Evolutionary conservation across 2,797 vertebrate species (phyloP).

Genomic region (Cossypha caffra): DNA sequence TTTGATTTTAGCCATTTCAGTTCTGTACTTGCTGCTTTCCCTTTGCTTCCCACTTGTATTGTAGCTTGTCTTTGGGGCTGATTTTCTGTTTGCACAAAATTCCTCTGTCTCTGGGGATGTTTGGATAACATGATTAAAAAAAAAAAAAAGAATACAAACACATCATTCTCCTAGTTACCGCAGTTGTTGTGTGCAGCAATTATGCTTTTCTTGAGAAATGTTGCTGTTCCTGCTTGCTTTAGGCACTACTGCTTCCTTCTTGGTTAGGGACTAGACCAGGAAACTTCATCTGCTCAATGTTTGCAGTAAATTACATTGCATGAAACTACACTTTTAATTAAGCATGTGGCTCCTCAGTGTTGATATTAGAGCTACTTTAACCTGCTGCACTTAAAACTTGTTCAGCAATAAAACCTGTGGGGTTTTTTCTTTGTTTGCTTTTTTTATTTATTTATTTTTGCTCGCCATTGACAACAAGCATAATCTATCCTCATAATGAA

Average conservation of each 20-base stretch:
- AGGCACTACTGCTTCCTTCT: background rate
- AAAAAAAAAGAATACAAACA: background rate
- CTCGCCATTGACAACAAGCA: background rate
- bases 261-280: background rate
- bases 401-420: background rate
- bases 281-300: background rate
- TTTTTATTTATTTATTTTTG: background rate
- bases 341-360: background rate
- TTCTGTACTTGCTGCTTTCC: background rate
- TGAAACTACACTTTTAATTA: background rate
- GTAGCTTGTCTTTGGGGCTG: rapidly evolving
- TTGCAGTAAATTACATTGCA: background rate
- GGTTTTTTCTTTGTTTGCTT: background rate
- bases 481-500: background rate
- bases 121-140: background rate
- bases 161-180: background rate
- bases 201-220: background rate
- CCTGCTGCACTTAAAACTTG: background rate
- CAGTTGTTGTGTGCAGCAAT: background rate
- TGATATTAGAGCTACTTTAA: background rate
- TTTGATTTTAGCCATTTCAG: background rate
- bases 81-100: background rate
- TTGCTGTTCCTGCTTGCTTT: background rate
- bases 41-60: background rate
- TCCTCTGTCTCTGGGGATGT: background rate